Evolutionary conservation across 1,140 invertebrate species (phyloP), one percentile per base, ranked within the genome.

Genomic region (Solen grandis): DNA sequence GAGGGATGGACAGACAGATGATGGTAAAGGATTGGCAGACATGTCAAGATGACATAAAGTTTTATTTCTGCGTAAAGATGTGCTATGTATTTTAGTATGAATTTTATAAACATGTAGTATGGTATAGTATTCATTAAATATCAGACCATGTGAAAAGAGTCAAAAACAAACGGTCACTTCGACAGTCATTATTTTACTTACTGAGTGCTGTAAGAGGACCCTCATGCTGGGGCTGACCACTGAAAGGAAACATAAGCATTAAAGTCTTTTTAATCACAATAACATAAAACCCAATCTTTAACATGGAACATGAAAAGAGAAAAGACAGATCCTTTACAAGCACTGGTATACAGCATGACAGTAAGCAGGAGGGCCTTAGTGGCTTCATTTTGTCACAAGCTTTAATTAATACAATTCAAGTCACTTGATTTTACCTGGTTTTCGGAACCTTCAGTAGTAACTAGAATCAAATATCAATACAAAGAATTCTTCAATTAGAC

Each of bases 121-220:
- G 8, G 8, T 46, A 8, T 10, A 46, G 8, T 46, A 19, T 19
- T 46, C 8, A 46, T 46, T 10, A 46, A 46, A 46, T 46, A 46
- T 10, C 19, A 46, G 8, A 46, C 19, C 8, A 46, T 8, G 8
- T 10, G 41, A 46, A 46, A 46, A 10, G 19, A 46, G 19, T 8
- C 41, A 46, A 10, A 19, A 46, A 46, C 19, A 10, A 19, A 46
- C 19, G 8, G 19, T 19, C 8, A 46, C n/a, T n/a, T n/a, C n/a
- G n/a, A n/a, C n/a, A n/a, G n/a, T n/a, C n/a, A n/a, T n/a, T n/a
- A 46, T 46, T 46, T 5, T 55, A 83, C 83, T 86, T 84, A 88
- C 85, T 82, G 52, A 86, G 36, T 41, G 84, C 83, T 35, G 79
- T 65, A n/a, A 85, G 54, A 22, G 85, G 83, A 41, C 79, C 38